Evolutionary conservation across 2,797 vertebrate species (phyloP), one percentile per base, ranked within the genome.

Genomic region (Enteromius paludinosus): DNA sequence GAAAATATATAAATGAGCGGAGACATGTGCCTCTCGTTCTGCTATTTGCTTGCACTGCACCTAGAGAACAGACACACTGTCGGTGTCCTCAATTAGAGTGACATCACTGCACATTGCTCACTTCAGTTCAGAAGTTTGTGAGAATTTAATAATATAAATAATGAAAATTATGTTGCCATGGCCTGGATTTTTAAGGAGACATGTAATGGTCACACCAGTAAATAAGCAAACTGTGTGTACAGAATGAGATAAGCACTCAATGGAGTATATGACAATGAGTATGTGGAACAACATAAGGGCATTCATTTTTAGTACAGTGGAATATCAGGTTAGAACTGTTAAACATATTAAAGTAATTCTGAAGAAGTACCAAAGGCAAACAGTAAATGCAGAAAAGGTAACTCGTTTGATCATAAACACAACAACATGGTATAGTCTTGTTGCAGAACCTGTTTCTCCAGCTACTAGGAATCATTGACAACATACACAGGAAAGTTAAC

Each of bases 391-490:
- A 52, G 61, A 35, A 30, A 8, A 47, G 23, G 6, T 65, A 28
- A 33, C 43, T 3, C 10, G 7, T 5, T 62, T 41, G 18, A 11
- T n/a, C 30, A 1, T 47, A 33, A 18, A 62, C 15, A 45, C 14
- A 64, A 35, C 71, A 15, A 23, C 68, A 45, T 11, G 3, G 3
- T 28, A 10, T 20, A 35, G 18, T 35, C 3, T 15, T 56, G 66
- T 45, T 80, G 52, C 33, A 12, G 9, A 81, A 81, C 68, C 41
- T 17, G 79, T 81, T 72, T 43, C 17, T 8, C 68, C 38, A 47
- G 54, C 18, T 47, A 30, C 54, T 62, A 2, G 54, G 14, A 45
- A 76, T 20, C 3, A 11, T 4, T 76, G 30, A 28, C 15, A 56
- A 25, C 54, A 15, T 35, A 35, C 71, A n/a, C 20, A 35, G 71